Percentiles rank a stretch among this genome's conserved stretches.
Conservation (phyloP, 1,140 invertebrate genomes). For the Drosophila lini region DNA sequence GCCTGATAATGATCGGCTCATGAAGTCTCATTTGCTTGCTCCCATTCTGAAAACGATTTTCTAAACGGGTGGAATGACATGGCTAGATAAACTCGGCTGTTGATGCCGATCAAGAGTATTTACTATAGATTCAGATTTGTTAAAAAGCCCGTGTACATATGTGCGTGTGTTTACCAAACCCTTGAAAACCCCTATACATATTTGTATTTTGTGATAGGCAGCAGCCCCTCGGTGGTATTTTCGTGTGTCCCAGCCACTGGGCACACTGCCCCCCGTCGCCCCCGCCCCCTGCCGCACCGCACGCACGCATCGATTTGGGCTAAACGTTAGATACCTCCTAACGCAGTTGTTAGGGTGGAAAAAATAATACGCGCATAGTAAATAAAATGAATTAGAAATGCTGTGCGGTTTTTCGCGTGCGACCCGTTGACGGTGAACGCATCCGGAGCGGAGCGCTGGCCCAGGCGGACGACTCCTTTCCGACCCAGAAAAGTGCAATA, state of each 20-base stretch:
- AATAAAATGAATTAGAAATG: slow-evolving; percentile 39
- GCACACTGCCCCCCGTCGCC: slow-evolving; percentile 36
- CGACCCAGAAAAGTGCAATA: slow-evolving; percentile 35
- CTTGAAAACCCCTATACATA: neutral
- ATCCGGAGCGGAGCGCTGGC: slow-evolving; percentile 8
- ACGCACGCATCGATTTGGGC: slow-evolving; percentile 83
- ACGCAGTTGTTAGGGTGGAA: slow-evolving; percentile 83
- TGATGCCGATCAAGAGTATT: no score
- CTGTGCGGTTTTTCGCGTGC: slow-evolving; percentile 49
- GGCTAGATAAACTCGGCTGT: neutral
- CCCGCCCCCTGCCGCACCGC: slow-evolving; percentile 35
- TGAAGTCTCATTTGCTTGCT: no score
- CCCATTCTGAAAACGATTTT: no score
- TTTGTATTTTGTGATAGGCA: neutral
- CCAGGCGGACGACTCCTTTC: slow-evolving; percentile 14
- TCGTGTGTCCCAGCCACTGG: neutral
- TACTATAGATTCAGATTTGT: no score
- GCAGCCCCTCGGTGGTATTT: neutral
- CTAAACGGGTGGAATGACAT: neutral
- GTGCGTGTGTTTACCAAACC: neutral
- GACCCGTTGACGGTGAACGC: slow-evolving; percentile 15
- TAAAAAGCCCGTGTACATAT: no score
- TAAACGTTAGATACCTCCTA: slow-evolving; percentile 84
- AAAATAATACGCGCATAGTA: slow-evolving; percentile 63
- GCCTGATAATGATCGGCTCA: no score